phyloP scores from a whole-genome alignment of 2,113 vertebrate genomes.

The Phainopepla nitens region DNA sequence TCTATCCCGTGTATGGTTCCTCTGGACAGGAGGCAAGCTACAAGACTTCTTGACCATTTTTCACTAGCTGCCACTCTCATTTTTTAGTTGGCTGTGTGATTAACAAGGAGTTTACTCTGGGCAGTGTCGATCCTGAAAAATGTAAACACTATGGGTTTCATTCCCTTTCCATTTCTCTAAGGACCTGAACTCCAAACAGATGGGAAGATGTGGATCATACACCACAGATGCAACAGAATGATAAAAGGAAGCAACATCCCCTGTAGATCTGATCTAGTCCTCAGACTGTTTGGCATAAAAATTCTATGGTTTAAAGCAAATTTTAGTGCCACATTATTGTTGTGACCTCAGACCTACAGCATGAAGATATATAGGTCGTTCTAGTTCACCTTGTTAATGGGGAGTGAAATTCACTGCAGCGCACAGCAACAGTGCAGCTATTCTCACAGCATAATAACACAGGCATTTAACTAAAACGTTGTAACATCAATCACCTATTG shows the following conservation, averaged over 20 bases:
- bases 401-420: not conserved
- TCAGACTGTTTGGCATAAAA: not conserved
- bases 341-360: not conserved
- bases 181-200: not conserved
- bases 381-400: not conserved
- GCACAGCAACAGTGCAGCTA: not conserved
- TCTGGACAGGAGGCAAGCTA: not conserved
- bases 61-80: not conserved
- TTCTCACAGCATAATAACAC: not conserved
- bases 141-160: rapidly evolving
- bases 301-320: not conserved
- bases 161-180: not conserved
- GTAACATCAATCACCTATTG: not conserved
- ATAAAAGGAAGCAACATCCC: not conserved
- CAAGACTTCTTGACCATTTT: not conserved
- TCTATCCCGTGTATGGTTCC: not conserved
- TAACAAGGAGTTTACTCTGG: not conserved
- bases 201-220: not conserved
- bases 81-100: not conserved
- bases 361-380: not conserved
- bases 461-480: constrained; percentile 17
- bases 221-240: not conserved
- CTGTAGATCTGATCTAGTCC: not conserved
- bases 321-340: not conserved
- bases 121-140: not conserved